A percentile compares a stretch with the other conserved stretches of the same genome.
These are phyloP conservation scores for Rafetus swinhoei DNA, from an alignment of 2,113 vertebrate genomes.

Conservation along the genomic window DNA sequence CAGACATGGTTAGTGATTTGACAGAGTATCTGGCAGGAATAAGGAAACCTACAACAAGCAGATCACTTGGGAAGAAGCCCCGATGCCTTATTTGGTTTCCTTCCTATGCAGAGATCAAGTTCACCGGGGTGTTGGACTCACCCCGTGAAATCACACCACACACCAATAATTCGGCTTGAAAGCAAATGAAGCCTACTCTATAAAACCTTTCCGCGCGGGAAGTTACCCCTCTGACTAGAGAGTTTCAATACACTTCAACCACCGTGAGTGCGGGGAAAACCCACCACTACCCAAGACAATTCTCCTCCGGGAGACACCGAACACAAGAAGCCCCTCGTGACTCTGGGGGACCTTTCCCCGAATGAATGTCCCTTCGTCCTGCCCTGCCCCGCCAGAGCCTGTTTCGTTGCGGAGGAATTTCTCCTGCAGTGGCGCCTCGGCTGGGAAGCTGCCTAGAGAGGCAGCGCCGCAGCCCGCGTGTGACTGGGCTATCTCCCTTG, in stretches of 20 bases:
- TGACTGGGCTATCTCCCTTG: neutral
- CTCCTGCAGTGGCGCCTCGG: neutral
- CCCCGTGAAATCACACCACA: neutral
- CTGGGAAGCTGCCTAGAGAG: neutral
- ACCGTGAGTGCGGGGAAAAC: accelerated
- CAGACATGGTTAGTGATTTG: neutral
- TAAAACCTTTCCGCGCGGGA: neutral
- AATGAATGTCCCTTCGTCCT: neutral
- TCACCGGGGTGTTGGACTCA: neutral
- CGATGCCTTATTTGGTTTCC: neutral
- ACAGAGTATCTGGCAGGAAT: neutral
- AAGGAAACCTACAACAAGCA: neutral
- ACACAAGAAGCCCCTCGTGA: neutral
- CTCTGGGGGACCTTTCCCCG: too few species aligned
- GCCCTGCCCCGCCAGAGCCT: neutral
- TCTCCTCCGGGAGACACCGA: neutral
- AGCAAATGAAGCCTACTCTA: neutral
- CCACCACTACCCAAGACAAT: neutral
- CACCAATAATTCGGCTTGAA: too few species aligned
- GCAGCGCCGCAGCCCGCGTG: neutral
- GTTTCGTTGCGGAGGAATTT: neutral
- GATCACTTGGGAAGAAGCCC: neutral
- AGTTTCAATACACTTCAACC: neutral
- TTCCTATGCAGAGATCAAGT: neutral
- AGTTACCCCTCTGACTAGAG: neutral